phyloP scores from a whole-genome alignment of 2,888 invertebrate genomes.

The Pachycephus smyrnensis region DNA sequence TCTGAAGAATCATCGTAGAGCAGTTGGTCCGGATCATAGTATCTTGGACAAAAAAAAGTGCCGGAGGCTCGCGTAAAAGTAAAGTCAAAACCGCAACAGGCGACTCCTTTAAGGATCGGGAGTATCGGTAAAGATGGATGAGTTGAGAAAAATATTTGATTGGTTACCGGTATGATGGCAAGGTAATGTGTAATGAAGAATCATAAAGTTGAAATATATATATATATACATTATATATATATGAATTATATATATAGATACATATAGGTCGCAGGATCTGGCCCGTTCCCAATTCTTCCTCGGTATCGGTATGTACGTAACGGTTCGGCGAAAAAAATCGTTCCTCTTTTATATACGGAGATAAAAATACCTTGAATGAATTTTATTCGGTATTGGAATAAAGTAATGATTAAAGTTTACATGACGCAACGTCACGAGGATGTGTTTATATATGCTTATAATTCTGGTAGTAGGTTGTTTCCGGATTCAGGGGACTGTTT shows the following conservation, averaged over 20 bases:
- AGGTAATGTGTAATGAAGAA: not conserved
- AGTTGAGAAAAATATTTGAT: not conserved
- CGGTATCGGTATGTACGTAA: not conserved
- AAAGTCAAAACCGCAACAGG: not conserved
- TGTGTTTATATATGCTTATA: not conserved
- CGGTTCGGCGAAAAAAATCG: not conserved
- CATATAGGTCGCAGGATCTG: not conserved
- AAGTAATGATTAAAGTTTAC: not conserved
- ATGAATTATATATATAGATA: no score
- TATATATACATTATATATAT: no score
- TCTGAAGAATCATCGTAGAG: not conserved
- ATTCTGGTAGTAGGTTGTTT: not conserved
- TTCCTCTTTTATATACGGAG: not conserved
- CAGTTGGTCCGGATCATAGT: not conserved
- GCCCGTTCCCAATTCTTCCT: constrained; percentile 3
- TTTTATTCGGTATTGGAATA: not conserved
- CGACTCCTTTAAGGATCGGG: not conserved
- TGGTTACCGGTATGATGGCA: not conserved
- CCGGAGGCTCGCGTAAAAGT: not conserved
- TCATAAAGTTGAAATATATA: not conserved
- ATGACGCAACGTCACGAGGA: not conserved
- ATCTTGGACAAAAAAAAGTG: not conserved
- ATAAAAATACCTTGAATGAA: not conserved
- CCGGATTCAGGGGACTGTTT: not conserved
- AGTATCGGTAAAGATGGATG: not conserved